Evolutionary conservation across 64 coral and sea anemone genomes (phyloP).

Genomic region (Cladopsammia gracilis): DNA sequence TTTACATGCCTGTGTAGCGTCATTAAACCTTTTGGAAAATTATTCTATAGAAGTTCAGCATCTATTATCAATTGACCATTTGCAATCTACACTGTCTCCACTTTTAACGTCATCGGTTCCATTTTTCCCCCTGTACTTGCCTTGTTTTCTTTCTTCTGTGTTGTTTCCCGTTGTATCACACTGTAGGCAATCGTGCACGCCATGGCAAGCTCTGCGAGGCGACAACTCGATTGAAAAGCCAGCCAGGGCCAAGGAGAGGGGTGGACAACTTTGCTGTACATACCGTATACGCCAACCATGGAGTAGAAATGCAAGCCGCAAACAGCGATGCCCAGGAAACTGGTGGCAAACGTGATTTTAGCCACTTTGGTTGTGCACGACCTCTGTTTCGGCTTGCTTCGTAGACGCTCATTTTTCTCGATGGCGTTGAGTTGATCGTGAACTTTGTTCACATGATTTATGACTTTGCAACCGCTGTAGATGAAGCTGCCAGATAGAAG

Average conservation of each 20-base stretch:
- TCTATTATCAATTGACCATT: not conserved
- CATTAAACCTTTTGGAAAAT: no score
- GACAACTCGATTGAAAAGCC: slow-evolving; percentile 69
- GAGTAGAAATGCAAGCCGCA: slow-evolving; percentile 75
- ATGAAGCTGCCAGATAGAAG: slow-evolving; percentile 52
- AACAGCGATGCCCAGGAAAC: slow-evolving; percentile 52
- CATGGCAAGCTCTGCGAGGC: slow-evolving; percentile 65
- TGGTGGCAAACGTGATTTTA: slow-evolving; percentile 43
- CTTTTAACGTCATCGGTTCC: not conserved
- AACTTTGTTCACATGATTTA: slow-evolving; percentile 12
- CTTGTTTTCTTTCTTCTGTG: not conserved
- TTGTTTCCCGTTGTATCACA: slow-evolving; percentile 23
- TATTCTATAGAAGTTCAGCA: no score
- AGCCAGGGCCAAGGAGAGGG: slow-evolving; percentile 78
- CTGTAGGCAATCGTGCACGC: slow-evolving; percentile 70
- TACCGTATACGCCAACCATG: slow-evolving; percentile 67
- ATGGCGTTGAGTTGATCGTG: slow-evolving; percentile 10
- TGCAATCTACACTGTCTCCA: not conserved
- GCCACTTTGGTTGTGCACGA: slow-evolving; percentile 59
- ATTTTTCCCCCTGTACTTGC: not conserved
- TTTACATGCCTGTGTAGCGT: no score
- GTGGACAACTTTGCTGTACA: slow-evolving; percentile 50
- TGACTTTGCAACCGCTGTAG: slow-evolving; percentile 73
- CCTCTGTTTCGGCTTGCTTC: not conserved
- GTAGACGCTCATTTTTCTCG: not conserved